A percentile compares a stretch with the other conserved stretches of the same genome.
Evolutionary conservation across 2,113 vertebrate species (phyloP).

Genomic region (Melanostigma gelatinosum): DNA sequence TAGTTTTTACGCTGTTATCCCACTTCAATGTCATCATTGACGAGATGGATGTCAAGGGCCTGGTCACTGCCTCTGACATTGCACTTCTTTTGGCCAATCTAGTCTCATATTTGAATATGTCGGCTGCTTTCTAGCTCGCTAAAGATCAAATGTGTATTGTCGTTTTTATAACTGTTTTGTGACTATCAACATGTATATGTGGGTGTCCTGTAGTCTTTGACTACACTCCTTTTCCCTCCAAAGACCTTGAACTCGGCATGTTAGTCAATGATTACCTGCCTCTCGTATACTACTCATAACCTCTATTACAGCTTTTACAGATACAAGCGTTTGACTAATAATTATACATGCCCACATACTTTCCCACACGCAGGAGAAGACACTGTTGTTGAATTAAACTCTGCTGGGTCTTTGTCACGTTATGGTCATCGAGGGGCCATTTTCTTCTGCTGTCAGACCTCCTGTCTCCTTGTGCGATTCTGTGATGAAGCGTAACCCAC

Average conservation of each 20-base stretch:
- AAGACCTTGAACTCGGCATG: constrained; percentile 59
- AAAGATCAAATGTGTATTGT: background rate
- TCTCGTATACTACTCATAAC: constrained; percentile 32
- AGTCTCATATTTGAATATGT: background rate
- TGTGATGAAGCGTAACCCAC: constrained; percentile 27
- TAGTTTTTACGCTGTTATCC: background rate
- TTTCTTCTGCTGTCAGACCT: background rate
- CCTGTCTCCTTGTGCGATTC: constrained; percentile 6
- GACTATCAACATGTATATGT: too few species aligned
- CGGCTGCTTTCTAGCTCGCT: background rate
- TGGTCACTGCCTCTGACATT: background rate
- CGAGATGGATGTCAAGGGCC: too few species aligned
- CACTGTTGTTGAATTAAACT: constrained; percentile 30
- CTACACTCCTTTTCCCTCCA: constrained; percentile 31
- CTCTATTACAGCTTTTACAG: constrained; percentile 25
- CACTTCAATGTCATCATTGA: background rate
- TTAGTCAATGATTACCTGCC: constrained; percentile 68
- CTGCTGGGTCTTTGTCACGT: constrained; percentile 14
- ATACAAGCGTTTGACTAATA: constrained; percentile 48
- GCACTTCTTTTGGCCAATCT: background rate
- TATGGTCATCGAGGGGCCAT: background rate
- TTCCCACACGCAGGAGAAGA: constrained; percentile 12
- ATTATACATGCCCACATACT: constrained; percentile 38
- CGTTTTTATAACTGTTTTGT: background rate
- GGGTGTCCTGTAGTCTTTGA: constrained; percentile 16